phyloP scores from a whole-genome alignment of 2,113 vertebrate species.

The Peucedramus taeniatus region DNA sequence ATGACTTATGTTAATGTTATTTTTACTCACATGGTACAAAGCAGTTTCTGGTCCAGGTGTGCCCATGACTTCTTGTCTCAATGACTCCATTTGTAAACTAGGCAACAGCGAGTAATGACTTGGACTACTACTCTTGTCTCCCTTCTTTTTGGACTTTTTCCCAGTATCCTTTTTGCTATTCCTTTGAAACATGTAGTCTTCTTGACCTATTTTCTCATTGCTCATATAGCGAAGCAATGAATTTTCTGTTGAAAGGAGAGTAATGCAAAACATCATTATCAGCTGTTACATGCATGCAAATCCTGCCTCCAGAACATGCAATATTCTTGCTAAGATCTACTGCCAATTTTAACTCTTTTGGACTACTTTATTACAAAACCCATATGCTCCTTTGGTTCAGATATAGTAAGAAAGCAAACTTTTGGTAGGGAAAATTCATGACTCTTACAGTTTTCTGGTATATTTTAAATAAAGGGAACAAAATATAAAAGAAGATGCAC shows the following conservation, averaged over 20 bases:
- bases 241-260: conserved; percentile 80
- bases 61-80: conserved; percentile 86
- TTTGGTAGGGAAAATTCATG: background rate
- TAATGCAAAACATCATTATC: conserved; percentile 26
- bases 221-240: conserved; percentile 91
- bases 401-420: background rate
- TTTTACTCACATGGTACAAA: conserved; percentile 87
- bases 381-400: background rate
- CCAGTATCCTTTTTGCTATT: conserved; percentile 91
- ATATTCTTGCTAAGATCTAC: background rate
- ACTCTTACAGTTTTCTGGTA: background rate
- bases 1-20: background rate
- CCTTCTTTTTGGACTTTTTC: conserved; percentile 92
- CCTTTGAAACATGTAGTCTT: conserved; percentile 91
- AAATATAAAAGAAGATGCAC: background rate
- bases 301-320: background rate
- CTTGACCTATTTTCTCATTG: conserved; percentile 87
- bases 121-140: conserved; percentile 92
- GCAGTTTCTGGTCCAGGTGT: conserved; percentile 88
- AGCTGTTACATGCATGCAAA: background rate
- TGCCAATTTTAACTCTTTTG: conserved; percentile 17
- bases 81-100: conserved; percentile 91
- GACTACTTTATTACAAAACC: background rate
- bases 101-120: conserved; percentile 90
- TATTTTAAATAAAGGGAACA: background rate